Percentiles rank a stretch among this genome's conserved stretches.
Conservation (phyloP, 2,888 invertebrate genomes). For the Ametastegia equiseti region DNA sequence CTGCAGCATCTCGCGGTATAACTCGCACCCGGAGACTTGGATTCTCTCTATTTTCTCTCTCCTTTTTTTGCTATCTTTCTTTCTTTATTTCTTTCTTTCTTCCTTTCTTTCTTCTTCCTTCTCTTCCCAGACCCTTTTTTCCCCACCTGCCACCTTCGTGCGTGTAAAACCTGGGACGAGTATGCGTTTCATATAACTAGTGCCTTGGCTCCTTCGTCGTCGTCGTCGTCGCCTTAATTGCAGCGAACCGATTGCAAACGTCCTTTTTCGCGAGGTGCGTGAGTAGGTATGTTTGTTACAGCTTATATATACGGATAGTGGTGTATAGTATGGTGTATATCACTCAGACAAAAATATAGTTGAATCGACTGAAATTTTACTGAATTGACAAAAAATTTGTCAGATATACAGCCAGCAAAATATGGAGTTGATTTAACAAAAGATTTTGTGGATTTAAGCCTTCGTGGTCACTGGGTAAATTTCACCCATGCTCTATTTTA, state of each 20-base stretch:
- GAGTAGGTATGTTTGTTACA: no score
- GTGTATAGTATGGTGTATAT: no score
- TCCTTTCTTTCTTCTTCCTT: conserved; percentile 12
- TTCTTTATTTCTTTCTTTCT: conserved; percentile 44
- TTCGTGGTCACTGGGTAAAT: no score
- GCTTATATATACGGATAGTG: no score
- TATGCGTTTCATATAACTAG: conserved; percentile 30
- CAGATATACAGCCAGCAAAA: no score
- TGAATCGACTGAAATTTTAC: no score
- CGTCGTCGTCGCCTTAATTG: conserved; percentile 35
- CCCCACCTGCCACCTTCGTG: conserved; percentile 42
- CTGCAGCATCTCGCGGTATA: conserved; percentile 29
- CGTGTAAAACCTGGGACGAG: conserved; percentile 8
- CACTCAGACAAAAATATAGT: no score
- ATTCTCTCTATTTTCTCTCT: conserved; percentile 55
- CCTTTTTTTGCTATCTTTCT: conserved; percentile 19
- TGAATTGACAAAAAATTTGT: no score
- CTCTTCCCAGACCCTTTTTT: conserved; percentile 7
- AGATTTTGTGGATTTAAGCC: no score
- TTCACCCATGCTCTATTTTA: no score
- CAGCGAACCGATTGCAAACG: conserved; percentile 27
- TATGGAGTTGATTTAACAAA: no score
- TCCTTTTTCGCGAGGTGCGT: no score
- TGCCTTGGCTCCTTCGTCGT: neutral
- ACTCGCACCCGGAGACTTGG: conserved; percentile 25